Conservation (phyloP, 1,140 invertebrate species). For the Octopus sinensis region DNA sequence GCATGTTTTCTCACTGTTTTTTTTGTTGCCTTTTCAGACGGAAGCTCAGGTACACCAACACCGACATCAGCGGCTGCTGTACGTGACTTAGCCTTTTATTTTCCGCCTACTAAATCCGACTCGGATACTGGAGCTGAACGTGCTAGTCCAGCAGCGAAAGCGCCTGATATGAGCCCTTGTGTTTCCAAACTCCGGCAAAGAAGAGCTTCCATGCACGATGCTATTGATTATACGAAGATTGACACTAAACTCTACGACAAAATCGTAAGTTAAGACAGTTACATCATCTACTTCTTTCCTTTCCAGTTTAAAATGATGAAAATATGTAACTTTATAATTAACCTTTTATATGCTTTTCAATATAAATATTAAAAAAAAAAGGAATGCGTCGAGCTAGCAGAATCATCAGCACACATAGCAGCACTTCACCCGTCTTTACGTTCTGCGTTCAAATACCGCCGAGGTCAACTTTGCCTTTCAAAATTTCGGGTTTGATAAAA, state of each 20-base stretch:
- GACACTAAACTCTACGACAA: conserved; percentile 46
- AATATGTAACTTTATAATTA: too few relatives aligned
- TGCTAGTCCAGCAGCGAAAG: neutral
- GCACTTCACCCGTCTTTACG: too few relatives aligned
- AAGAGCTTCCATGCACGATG: conserved; percentile 50
- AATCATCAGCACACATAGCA: too few relatives aligned
- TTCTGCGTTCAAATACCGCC: too few relatives aligned
- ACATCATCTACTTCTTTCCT: neutral
- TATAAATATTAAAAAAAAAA: too few relatives aligned
- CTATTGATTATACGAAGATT: conserved; percentile 47
- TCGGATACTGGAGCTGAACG: neutral
- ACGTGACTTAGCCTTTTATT: conserved; percentile 39
- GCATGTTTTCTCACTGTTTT: neutral
- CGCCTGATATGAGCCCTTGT: conserved; percentile 32
- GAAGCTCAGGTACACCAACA: conserved; percentile 39
- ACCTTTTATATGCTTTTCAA: too few relatives aligned
- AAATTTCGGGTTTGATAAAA: too few relatives aligned
- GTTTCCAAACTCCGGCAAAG: conserved; percentile 32
- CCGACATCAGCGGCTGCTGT: conserved; percentile 35
- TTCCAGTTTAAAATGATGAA: too few relatives aligned
- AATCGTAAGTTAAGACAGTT: conserved; percentile 31
- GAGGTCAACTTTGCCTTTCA: too few relatives aligned
- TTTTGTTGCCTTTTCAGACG: conserved; percentile 33
- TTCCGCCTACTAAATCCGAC: conserved; percentile 30
- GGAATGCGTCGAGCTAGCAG: too few relatives aligned